Percentiles rank a stretch among this genome's conserved stretches.
phyloP scores from a whole-genome alignment of 64 coral and sea anemone species.

The Astreopora myriophthalma region DNA sequence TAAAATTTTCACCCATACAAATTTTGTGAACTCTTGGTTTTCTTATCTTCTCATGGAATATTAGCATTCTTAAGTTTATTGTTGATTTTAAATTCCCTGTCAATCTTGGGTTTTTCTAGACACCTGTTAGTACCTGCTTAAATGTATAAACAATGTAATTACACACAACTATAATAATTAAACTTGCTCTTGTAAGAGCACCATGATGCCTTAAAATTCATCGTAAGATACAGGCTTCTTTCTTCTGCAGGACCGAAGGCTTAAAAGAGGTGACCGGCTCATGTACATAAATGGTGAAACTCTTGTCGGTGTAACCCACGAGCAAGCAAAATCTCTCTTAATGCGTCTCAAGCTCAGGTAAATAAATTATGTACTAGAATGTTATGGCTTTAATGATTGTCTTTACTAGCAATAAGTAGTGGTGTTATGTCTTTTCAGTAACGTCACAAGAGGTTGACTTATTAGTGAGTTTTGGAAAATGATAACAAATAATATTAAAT shows the following conservation, averaged over 20 bases:
- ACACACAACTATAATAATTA: not conserved
- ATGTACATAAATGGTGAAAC: slow-evolving; percentile 82
- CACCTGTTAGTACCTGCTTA: slow-evolving; percentile 31
- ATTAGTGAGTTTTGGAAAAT: too few species aligned
- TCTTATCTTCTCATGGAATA: too few species aligned
- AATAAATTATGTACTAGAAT: not conserved
- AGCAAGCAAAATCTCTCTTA: slow-evolving; percentile 88
- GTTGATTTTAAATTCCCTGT: slow-evolving; percentile 3
- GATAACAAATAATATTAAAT: too few species aligned
- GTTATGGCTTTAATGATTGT: not conserved
- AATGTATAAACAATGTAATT: slow-evolving; percentile 3
- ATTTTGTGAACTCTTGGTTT: too few species aligned
- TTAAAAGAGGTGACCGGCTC: slow-evolving; percentile 69
- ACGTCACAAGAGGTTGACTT: too few species aligned
- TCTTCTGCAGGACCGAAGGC: slow-evolving; percentile 52
- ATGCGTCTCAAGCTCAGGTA: slow-evolving; percentile 87
- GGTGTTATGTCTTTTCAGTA: too few species aligned
- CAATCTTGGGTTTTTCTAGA: not conserved
- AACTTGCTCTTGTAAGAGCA: not conserved
- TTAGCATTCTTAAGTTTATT: slow-evolving; percentile 4
- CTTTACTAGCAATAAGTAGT: not conserved
- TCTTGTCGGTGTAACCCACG: slow-evolving; percentile 83
- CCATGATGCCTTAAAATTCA: not conserved
- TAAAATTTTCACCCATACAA: not conserved
- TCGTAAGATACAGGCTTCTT: not conserved